Base-by-base conservation (phyloP, 2,797 vertebrate genomes). In the Setipinna tenuifilis region DNA sequence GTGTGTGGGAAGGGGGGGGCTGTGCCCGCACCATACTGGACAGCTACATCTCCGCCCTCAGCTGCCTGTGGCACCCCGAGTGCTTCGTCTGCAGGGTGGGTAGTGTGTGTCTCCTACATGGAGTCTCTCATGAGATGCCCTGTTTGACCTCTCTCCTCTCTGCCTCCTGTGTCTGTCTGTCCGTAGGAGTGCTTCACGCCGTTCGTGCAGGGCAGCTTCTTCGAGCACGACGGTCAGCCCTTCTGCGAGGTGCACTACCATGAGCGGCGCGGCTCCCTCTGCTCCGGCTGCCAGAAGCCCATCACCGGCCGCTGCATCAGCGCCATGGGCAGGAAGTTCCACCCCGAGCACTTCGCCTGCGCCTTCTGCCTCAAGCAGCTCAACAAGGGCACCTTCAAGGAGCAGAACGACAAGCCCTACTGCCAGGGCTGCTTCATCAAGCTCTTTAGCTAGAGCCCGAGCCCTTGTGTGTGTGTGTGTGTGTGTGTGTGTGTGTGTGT, bases 381-480 rank as follows among this genome's bases (percentile, higher is more conserved):
- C 91, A 99, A 99, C 96, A 99, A 99, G 94, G 98, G 98, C 94
- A 99, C 98, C 91, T 99, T 99, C 93, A 99, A 99, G 92, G 98
- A 99, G 95, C 98, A 99, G 90, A 99, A 99, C 0, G 98, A 99
- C 95, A 99, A 99, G 92, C 98, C 98, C 10, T 99, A 99, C 95
- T 99, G 98, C 91, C 98, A 99, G 90, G 97, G 97, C 93, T 99
- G 98, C 95, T 99, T 99, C 88, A 86, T 99, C 91, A 99, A 99
- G 94, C 97, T 99, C 91, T 99, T 99, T 95, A 98, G 97, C 92
- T 99, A 98, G 94, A 91, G 59, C 86, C 58, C 21, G 35, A 78
- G 54, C 28, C 16, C 44, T 41, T 41, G 35, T 41, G 2, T 41
- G 35, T 41, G 35, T 41, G 35, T 41, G 0, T 54, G 86, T 28